Percentiles rank a stretch among this genome's conserved stretches.
Conservation (phyloP, 2,797 vertebrate species). For the Hydrophis major region DNA sequence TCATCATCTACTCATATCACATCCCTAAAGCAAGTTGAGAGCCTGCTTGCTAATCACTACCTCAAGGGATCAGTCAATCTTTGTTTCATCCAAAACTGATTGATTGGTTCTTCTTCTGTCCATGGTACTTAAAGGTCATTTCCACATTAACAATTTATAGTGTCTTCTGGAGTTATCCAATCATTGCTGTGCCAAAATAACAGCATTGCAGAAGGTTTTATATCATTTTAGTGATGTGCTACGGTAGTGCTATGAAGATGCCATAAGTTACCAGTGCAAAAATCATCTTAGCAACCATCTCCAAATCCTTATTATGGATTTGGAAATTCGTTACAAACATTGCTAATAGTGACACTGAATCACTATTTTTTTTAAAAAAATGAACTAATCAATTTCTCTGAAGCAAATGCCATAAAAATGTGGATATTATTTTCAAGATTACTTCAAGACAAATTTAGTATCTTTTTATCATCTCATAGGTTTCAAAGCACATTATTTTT, state of each 20-base stretch:
- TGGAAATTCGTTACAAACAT: background rate
- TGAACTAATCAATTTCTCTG: too few species aligned
- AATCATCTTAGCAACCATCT: background rate
- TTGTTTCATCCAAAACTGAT: background rate
- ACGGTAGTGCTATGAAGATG: background rate
- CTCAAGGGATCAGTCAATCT: background rate
- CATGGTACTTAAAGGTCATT: background rate
- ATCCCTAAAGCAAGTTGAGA: background rate
- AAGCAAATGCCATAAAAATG: background rate
- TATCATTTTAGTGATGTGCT: background rate
- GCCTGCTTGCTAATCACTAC: background rate
- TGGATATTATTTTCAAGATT: background rate
- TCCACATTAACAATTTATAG: background rate
- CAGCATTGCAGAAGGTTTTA: background rate
- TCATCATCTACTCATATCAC: background rate
- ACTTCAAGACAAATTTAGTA: background rate
- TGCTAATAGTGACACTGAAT: background rate
- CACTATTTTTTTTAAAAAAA: too few species aligned
- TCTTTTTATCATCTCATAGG: background rate
- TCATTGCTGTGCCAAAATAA: background rate
- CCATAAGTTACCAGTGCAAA: background rate
- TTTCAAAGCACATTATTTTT: background rate
- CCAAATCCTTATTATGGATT: background rate
- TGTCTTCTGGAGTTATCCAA: background rate
- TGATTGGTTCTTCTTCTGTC: background rate